A percentile compares a stretch with the other conserved stretches of the same genome.
These are phyloP conservation scores for Hedychridium roseum DNA, from an alignment of 2,888 invertebrate genomes.

Conservation along the genomic window DNA sequence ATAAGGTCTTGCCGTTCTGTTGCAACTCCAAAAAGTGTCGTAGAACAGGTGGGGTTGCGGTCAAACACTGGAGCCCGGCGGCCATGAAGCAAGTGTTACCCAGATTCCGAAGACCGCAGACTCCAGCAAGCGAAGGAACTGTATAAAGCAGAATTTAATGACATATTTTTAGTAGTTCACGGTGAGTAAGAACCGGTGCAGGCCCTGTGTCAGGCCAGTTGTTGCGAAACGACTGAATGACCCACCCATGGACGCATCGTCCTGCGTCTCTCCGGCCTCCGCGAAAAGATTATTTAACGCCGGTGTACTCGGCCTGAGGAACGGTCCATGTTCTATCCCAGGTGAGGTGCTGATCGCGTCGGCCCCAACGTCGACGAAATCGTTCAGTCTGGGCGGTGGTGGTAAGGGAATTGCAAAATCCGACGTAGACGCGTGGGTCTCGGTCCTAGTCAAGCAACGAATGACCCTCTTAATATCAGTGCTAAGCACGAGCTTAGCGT, in stretches of 20 bases:
- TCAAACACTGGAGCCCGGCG: slow-evolving; percentile 68
- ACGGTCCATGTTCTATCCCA: slow-evolving; percentile 56
- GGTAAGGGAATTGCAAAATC: slow-evolving; percentile 58
- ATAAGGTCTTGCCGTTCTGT: slow-evolving; percentile 51
- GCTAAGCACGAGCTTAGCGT: not conserved
- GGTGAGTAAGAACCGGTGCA: no score
- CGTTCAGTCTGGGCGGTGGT: slow-evolving; percentile 52
- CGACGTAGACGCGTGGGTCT: slow-evolving; percentile 54
- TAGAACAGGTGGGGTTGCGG: slow-evolving; percentile 67
- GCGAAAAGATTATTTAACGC: slow-evolving; percentile 58
- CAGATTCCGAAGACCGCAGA: slow-evolving; percentile 68
- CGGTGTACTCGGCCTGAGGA: slow-evolving; percentile 52
- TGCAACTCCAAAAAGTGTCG: slow-evolving; percentile 65
- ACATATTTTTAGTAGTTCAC: no score
- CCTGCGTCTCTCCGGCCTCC: slow-evolving; percentile 56
- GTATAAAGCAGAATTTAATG: no score
- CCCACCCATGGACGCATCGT: slow-evolving; percentile 57
- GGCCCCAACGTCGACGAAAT: slow-evolving; percentile 50
- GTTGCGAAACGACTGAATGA: no score
- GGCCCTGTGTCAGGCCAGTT: no score
- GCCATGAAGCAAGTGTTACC: slow-evolving; percentile 71
- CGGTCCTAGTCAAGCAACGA: no score
- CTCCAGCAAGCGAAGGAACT: slow-evolving; percentile 61
- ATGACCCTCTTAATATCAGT: no score
- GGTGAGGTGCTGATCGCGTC: slow-evolving; percentile 48